Evolutionary conservation across 2,888 invertebrate species (phyloP).

Genomic region (Tetragonula carbonaria): DNA sequence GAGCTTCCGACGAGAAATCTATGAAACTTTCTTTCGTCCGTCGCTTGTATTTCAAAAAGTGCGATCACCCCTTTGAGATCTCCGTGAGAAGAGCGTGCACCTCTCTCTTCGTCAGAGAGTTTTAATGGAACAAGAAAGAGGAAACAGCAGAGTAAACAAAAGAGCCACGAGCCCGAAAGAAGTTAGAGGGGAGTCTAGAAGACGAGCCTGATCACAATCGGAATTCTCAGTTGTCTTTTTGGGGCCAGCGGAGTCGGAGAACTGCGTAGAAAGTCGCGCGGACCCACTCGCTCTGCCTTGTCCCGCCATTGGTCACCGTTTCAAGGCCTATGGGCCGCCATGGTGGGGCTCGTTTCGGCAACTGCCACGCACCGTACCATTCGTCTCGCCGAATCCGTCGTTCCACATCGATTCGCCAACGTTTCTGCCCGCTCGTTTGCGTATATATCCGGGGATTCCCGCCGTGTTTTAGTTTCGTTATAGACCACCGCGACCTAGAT

Average conservation of each 20-base stretch:
- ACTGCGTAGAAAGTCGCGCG: conserved; percentile 78
- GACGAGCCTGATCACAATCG: conserved; percentile 2
- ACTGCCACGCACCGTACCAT: conserved; percentile 74
- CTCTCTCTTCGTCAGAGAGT: no score
- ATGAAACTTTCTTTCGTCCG: no score
- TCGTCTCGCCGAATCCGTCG: conserved; percentile 32
- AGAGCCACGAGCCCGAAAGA: background rate
- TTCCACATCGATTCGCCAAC: background rate
- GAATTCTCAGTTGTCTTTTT: conserved; percentile 48
- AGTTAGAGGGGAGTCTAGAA: background rate
- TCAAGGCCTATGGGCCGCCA: conserved; percentile 41
- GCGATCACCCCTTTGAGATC: no score
- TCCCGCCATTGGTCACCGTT: conserved; percentile 44
- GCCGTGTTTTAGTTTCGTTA: background rate
- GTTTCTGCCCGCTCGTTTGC: background rate
- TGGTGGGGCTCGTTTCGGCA: conserved; percentile 77
- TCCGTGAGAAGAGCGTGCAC: no score
- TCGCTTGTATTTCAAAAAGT: no score
- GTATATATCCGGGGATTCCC: background rate
- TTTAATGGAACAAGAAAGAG: no score
- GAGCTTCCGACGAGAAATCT: no score
- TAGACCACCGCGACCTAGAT: background rate
- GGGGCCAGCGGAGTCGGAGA: conserved; percentile 57
- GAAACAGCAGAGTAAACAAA: conserved; percentile 28
- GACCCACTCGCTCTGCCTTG: conserved; percentile 49